A percentile compares a stretch with the other conserved stretches of the same genome.
Conservation (phyloP, 2,888 invertebrate genomes). For the Caenorhabditis japonica region DNA sequence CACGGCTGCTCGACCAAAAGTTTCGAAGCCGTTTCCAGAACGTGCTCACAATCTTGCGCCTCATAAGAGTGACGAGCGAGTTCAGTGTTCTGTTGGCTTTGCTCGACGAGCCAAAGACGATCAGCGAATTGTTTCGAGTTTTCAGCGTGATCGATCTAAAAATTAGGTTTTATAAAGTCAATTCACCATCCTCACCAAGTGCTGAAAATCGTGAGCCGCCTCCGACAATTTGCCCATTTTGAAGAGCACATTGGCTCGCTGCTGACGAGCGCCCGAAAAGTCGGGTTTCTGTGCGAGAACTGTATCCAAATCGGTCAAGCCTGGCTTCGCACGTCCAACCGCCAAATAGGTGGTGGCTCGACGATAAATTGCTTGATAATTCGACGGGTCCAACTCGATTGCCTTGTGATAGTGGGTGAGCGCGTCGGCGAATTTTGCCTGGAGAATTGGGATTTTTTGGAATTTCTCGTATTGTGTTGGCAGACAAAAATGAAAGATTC, state of each 20-base stretch:
- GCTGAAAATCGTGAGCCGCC: constrained; percentile 4
- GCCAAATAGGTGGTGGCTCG: constrained; percentile 40
- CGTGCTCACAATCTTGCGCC: constrained; percentile 3
- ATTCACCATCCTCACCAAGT: constrained; percentile 10
- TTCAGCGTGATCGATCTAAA: neutral
- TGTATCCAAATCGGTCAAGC: constrained; percentile 24
- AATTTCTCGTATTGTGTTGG: too few relatives aligned
- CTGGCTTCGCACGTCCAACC: constrained; percentile 17
- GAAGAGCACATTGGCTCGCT: constrained; percentile 30
- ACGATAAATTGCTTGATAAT: constrained; percentile 48
- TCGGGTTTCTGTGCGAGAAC: constrained; percentile 43
- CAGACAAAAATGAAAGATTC: too few relatives aligned
- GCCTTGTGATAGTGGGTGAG: constrained; percentile 45
- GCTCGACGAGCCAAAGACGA: too few relatives aligned
- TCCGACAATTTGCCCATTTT: constrained; percentile 32
- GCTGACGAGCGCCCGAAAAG: constrained; percentile 31
- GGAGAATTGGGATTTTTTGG: too few relatives aligned
- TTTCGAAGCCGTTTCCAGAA: constrained; percentile 7
- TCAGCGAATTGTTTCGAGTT: neutral
- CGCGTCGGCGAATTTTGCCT: constrained; percentile 31
- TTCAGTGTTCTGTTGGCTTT: too few relatives aligned
- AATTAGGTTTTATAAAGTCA: too few relatives aligned
- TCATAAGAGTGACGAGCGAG: neutral
- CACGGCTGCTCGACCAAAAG: constrained; percentile 28
- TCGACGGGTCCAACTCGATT: constrained; percentile 28